phyloP scores from a whole-genome alignment of 2,797 vertebrate genomes.

The Poliocrania exsul region DNA sequence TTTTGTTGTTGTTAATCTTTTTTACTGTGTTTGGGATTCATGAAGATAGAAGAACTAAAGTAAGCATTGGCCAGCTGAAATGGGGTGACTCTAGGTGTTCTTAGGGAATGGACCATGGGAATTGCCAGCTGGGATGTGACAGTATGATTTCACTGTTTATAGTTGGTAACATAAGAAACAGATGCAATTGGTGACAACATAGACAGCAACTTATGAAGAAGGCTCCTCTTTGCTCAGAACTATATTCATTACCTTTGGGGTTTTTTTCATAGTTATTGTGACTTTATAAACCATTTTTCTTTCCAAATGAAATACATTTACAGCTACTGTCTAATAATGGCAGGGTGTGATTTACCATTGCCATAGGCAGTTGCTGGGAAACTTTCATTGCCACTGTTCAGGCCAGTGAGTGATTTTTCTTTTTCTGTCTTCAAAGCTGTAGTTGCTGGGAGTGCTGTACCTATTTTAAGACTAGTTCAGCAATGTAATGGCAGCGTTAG shows the following conservation, averaged over 20 bases:
- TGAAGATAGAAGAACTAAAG: not conserved
- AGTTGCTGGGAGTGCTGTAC: not conserved
- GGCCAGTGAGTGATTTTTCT: not conserved
- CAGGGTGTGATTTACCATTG: not conserved
- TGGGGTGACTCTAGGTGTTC: not conserved
- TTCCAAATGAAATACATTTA: not conserved
- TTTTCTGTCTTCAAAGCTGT: not conserved
- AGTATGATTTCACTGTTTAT: not conserved
- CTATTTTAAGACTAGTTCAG: slow-evolving; percentile 26
- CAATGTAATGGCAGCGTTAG: not conserved
- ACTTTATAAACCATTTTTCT: not conserved
- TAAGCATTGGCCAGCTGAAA: not conserved
- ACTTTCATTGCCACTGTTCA: not conserved
- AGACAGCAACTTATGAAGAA: not conserved
- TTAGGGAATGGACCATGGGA: not conserved
- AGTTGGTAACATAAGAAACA: not conserved
- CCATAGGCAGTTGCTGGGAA: not conserved
- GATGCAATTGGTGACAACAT: accelerated
- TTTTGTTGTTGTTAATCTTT: not conserved
- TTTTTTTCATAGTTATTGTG: not conserved
- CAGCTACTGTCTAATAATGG: not conserved
- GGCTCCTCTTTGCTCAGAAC: not conserved
- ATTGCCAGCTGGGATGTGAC: not conserved
- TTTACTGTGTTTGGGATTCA: not conserved
- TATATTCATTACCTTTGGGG: not conserved